Percentiles rank a stretch among this genome's conserved stretches.
Evolutionary conservation across 2,888 invertebrate species (phyloP).

Genomic region (Synergus gifuensis): DNA sequence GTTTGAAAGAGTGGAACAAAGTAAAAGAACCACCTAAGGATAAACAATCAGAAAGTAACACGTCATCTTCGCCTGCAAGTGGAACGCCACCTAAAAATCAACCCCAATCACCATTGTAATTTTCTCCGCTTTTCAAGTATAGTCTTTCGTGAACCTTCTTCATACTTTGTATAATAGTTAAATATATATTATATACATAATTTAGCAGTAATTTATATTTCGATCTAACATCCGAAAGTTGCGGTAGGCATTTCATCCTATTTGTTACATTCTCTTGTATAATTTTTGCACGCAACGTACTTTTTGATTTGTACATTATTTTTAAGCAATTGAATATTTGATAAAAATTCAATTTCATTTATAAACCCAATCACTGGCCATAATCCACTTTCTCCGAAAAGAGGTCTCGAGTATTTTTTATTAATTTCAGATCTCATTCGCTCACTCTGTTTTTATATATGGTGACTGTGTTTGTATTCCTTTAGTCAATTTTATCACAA

Average conservation of each 20-base stretch:
- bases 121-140: constrained; percentile 41
- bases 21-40: constrained; percentile 78
- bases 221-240: constrained; percentile 29
- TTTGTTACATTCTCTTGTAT: constrained; percentile 4
- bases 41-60: constrained; percentile 21
- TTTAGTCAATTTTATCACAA: background rate
- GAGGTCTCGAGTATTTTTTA: background rate
- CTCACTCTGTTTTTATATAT: background rate
- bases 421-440: background rate
- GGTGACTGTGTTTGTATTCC: background rate
- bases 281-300: constrained; percentile 28
- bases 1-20: constrained; percentile 97
- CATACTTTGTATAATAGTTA: constrained; percentile 53
- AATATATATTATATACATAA: constrained; percentile 48
- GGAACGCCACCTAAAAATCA: constrained; percentile 22
- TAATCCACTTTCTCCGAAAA: background rate
- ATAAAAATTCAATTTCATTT: constrained; percentile 4
- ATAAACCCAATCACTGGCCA: background rate
- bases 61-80: background rate
- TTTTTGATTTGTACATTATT: constrained; percentile 42
- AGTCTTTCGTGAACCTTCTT: constrained; percentile 39
- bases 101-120: constrained; percentile 45
- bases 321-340: background rate
- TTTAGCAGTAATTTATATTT: constrained; percentile 42
- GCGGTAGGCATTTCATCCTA: constrained; percentile 17